These are phyloP conservation scores for Sebastes ruberrimus DNA, from an alignment of 2,797 vertebrate genomes.

Conservation along the genomic window DNA sequence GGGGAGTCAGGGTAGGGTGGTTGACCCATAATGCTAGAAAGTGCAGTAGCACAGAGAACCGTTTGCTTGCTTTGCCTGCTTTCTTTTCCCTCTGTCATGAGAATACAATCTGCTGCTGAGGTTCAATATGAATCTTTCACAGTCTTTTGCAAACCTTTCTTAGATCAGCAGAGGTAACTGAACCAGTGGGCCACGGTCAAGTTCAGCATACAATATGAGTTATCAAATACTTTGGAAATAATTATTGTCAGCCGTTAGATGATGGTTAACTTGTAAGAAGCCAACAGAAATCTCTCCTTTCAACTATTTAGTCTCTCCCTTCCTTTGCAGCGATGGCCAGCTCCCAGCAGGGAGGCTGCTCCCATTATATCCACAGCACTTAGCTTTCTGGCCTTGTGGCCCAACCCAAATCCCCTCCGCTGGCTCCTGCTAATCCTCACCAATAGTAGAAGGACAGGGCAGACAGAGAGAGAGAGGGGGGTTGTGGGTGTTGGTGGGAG, in stretches of 20 bases:
- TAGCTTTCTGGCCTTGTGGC: slow-evolving; percentile 76
- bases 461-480: slow-evolving; percentile 21
- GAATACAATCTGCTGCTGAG: slow-evolving; percentile 31
- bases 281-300: slow-evolving; percentile 16
- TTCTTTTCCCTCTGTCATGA: slow-evolving; percentile 16
- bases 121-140: slow-evolving; percentile 18
- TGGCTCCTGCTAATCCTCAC: slow-evolving; percentile 71
- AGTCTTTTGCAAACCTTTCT: not conserved
- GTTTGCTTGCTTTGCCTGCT: slow-evolving; percentile 5
- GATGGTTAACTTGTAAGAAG: not conserved
- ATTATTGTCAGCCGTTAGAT: not conserved
- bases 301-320: slow-evolving; percentile 5
- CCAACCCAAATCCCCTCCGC: slow-evolving; percentile 70
- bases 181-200: not conserved
- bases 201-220: not conserved
- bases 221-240: not conserved
- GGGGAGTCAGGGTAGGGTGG: slow-evolving; percentile 45
- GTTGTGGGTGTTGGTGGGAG: slow-evolving; percentile 29
- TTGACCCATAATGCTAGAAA: slow-evolving; percentile 45
- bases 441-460: slow-evolving; percentile 64
- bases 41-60: slow-evolving; percentile 45
- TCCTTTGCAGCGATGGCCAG: slow-evolving; percentile 37
- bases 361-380: slow-evolving; percentile 71
- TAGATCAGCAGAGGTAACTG: not conserved
- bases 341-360: slow-evolving; percentile 67